Percentiles rank a stretch among this genome's conserved stretches.
phyloP scores from a whole-genome alignment of 2,113 vertebrate genomes.

The Rattus norvegicus region DNA sequence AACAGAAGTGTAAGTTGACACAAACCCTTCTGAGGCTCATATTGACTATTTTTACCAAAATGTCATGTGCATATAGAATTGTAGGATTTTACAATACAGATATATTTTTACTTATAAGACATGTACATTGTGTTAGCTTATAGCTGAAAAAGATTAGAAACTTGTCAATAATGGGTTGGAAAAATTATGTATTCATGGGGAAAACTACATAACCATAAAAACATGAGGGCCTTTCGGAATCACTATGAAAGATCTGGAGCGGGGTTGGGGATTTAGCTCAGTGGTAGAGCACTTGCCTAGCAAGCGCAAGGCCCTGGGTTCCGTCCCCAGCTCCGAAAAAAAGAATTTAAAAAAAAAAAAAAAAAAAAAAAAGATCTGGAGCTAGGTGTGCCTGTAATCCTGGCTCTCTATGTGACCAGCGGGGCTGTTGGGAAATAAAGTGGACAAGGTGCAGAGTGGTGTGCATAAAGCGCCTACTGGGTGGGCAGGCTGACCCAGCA shows the following conservation, averaged over 20 bases:
- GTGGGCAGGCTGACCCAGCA: rapidly evolving
- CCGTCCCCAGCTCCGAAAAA: too few species aligned
- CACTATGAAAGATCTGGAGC: rapidly evolving
- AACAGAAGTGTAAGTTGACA: neutral
- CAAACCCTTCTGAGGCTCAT: neutral
- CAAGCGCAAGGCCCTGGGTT: too few species aligned
- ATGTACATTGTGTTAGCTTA: neutral
- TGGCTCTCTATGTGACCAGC: neutral
- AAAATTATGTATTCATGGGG: neutral
- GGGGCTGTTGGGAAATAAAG: neutral
- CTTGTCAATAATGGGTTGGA: neutral
- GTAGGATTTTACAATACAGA: neutral
- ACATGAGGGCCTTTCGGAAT: neutral
- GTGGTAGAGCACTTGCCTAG: too few species aligned
- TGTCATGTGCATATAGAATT: neutral
- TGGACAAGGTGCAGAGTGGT: neutral
- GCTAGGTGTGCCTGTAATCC: neutral
- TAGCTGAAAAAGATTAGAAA: neutral
- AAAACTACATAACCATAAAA: neutral
- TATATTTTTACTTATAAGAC: neutral
- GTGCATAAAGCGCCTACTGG: rapidly evolving
- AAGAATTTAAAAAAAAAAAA: too few species aligned
- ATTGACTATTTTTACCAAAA: neutral
- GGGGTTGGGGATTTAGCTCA: too few species aligned
- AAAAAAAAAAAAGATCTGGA: neutral